A percentile compares a stretch with the other conserved stretches of the same genome.
Conservation (phyloP, 2,797 vertebrate species). For the Parotocinclus haroldoi region DNA sequence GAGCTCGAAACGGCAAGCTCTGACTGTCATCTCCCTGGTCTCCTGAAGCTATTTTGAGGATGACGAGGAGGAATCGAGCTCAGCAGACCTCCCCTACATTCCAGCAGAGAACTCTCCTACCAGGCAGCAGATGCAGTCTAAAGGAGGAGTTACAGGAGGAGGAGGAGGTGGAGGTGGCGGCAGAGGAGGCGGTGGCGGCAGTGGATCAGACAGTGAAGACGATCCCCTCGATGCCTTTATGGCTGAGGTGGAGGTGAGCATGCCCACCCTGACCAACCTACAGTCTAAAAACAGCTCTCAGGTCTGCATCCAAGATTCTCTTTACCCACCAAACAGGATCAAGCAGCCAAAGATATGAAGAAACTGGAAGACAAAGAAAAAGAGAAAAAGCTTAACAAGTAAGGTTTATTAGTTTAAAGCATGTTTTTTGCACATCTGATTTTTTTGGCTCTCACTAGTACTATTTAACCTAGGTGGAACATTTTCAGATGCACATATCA, state of each 20-base stretch:
- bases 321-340: constrained; percentile 69
- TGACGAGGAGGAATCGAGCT: constrained; percentile 93
- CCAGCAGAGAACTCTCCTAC: constrained; percentile 98
- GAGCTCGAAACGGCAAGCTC: too few relatives aligned
- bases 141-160: constrained; percentile 72
- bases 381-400: constrained; percentile 92
- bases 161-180: constrained; percentile 82
- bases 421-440: neutral
- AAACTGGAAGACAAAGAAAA: constrained; percentile 96
- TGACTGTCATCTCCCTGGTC: too few relatives aligned
- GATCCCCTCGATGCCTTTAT: constrained; percentile 97
- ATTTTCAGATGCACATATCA: too few relatives aligned
- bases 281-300: neutral
- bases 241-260: constrained; percentile 93
- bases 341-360: constrained; percentile 96
- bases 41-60: constrained; percentile 92
- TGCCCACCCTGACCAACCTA: neutral
- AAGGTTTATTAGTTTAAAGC: constrained; percentile 63
- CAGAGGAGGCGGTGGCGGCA: constrained; percentile 81
- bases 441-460: neutral
- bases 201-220: constrained; percentile 93
- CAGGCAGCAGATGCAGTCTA: constrained; percentile 86
- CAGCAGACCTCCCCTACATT: constrained; percentile 91
- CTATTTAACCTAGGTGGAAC: too few relatives aligned
- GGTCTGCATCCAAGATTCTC: neutral